phyloP scores from a whole-genome alignment of 2,888 invertebrate genomes.

The Thumatha senex region DNA sequence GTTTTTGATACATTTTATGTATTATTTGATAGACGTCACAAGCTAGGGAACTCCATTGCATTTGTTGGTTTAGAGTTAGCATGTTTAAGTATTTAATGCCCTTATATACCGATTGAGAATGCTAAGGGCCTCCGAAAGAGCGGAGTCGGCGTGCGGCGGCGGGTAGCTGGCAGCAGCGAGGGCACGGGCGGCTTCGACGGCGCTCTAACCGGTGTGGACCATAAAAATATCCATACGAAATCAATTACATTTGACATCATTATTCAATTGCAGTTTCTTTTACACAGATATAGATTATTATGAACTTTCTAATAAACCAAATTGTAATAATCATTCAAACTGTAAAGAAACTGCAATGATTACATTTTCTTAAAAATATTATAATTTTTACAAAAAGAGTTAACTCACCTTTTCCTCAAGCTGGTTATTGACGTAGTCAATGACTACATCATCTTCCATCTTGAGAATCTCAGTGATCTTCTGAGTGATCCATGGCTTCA shows the following conservation, averaged over 20 bases:
- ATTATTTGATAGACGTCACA: conserved; percentile 29
- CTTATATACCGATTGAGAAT: conserved; percentile 75
- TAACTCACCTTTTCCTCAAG: conserved; percentile 94
- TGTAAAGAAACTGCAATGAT: conserved; percentile 81
- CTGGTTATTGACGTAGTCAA: conserved; percentile 99
- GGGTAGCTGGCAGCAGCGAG: conserved; percentile 66
- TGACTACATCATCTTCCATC: conserved; percentile 99
- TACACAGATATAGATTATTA: conserved; percentile 34
- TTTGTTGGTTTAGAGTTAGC: conserved; percentile 68
- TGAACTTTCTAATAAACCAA: conserved; percentile 13
- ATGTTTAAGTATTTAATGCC: conserved; percentile 80
- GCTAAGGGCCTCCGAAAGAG: conserved; percentile 80
- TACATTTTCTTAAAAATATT: conserved; percentile 65
- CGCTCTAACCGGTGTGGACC: conserved; percentile 80
- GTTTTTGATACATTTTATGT: conserved; percentile 37
- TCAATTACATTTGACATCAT: conserved; percentile 77
- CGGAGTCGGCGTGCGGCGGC: conserved; percentile 67
- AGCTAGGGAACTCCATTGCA: conserved; percentile 59
- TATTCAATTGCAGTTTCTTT: conserved; percentile 80
- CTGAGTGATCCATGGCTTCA: conserved; percentile 99
- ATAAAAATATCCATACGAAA: conserved; percentile 84
- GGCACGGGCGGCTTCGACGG: conserved; percentile 66
- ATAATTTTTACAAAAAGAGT: conserved; percentile 39
- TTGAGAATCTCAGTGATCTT: conserved; percentile 98
- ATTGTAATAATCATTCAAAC: conserved; percentile 25